Evolutionary conservation across 2,797 vertebrate genomes (phyloP), one percentile per base, ranked within the genome.

Genomic region (Sebastes umbrosus): DNA sequence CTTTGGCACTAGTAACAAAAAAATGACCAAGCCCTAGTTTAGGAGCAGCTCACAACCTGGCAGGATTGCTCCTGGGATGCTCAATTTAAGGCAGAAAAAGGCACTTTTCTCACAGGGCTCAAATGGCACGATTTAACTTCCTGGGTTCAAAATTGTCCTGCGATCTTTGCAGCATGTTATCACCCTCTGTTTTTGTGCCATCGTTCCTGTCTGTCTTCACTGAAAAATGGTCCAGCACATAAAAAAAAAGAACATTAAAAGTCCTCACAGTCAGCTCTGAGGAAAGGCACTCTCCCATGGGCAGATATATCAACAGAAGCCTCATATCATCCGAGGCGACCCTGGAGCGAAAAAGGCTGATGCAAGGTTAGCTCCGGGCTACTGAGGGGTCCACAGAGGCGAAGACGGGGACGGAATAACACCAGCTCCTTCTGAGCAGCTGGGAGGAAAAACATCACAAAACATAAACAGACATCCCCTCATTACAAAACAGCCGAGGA

Each of bases 291-390:
- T 32, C 50, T 83, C 69, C 75, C 29, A 2, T 34, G 77, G 75
- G 68, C 43, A 58, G 77, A 72, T 24, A 36, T 71, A 79, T 78
- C 67, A 67, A 57, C 69, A 14, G 64, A 66, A 79, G 62, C 71
- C 67, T 79, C 68, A n/a, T 43, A 78, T 66, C 75, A 63, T 69
- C 63, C 4, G 7, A 74, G 60, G 50, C 8, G 18, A 82, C 79
- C 84, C 73, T 31, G 72, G 66, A 76, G 86, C 62, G 50, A 85
- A 75, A 75, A 82, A 85, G 60, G 31, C 77, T 73, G 70, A 75
- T 63, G 69, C 77, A 76, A 78, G 87, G 79, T 84, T 46, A 72
- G 64, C 82, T 77, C 11, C 43, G 4, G 79, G 84, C 75, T 69
- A 46, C n/a, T 1, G n/a, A 27, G 75, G 74, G 31, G 31, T 77